Percentiles rank a stretch among this genome's conserved stretches.
phyloP scores from a whole-genome alignment of 2,888 invertebrate genomes.

The Ethmia dodecea region DNA sequence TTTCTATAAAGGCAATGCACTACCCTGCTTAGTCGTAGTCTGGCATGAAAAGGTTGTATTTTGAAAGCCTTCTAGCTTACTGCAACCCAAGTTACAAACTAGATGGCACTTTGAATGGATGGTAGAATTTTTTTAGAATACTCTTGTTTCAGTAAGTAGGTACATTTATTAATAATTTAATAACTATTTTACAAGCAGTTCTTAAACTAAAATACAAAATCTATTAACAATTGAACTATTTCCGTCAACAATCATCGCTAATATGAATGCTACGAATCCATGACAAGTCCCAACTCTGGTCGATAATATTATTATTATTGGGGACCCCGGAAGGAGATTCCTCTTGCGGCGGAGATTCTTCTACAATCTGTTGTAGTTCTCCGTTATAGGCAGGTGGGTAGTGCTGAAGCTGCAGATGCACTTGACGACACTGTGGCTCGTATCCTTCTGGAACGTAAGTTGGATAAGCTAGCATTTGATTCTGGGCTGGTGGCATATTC shows the following conservation, averaged over 20 bases:
- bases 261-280: conserved; percentile 44
- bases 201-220: too few species aligned
- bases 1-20: too few species aligned
- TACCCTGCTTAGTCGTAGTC: too few species aligned
- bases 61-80: too few species aligned
- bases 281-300: conserved; percentile 45
- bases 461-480: conserved; percentile 20
- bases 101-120: too few species aligned
- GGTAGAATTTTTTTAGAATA: too few species aligned
- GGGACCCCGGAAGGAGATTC: conserved; percentile 18
- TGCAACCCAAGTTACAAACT: too few species aligned
- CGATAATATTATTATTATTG: conserved; percentile 22
- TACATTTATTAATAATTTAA: too few species aligned
- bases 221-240: too few species aligned
- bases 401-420: conserved; percentile 25
- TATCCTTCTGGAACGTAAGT: conserved; percentile 24
- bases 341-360: conserved; percentile 17
- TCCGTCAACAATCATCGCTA: conserved; percentile 39
- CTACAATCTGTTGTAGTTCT: conserved; percentile 18
- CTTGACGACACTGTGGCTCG: conserved; percentile 26
- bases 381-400: conserved; percentile 23
- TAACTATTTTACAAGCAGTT: too few species aligned
- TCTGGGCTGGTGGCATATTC: conserved; percentile 16
- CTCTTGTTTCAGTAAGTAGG: too few species aligned
- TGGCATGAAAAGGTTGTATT: too few species aligned